phyloP scores from a whole-genome alignment of 1,140 invertebrate genomes.

The Arctopsyche grandis region DNA sequence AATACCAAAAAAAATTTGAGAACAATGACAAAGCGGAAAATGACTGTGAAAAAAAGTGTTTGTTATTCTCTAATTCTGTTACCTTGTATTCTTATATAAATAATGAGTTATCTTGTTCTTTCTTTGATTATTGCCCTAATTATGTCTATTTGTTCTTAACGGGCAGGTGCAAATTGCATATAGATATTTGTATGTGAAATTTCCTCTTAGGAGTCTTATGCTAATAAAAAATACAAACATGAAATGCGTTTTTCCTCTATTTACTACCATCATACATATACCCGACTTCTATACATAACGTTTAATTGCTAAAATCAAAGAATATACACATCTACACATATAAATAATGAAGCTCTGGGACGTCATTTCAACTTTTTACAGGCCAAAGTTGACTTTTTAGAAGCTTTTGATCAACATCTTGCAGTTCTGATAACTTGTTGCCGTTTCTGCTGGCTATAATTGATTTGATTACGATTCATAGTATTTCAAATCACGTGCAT shows the following conservation, averaged over 20 bases:
- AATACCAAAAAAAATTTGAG: constrained; percentile 24
- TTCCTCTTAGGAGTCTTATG: constrained; percentile 38
- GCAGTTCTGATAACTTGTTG: too few relatives aligned
- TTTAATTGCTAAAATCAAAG: too few relatives aligned
- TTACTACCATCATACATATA: background rate
- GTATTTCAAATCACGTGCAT: too few relatives aligned
- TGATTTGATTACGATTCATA: too few relatives aligned
- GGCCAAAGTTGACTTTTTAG: too few relatives aligned
- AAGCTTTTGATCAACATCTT: too few relatives aligned
- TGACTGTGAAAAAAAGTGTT: constrained; percentile 34
- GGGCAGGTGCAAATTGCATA: constrained; percentile 38
- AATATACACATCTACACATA: too few relatives aligned
- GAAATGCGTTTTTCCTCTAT: background rate
- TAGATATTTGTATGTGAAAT: constrained; percentile 44
- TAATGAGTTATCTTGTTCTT: constrained; percentile 6
- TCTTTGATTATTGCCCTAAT: constrained; percentile 20
- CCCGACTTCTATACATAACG: too few relatives aligned
- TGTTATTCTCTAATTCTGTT: constrained; percentile 34
- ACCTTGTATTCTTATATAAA: background rate
- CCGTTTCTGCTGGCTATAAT: too few relatives aligned
- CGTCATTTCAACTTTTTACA: too few relatives aligned
- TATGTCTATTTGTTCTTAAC: constrained; percentile 39
- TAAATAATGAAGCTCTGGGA: too few relatives aligned
- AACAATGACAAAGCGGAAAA: background rate
- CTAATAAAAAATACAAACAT: constrained; percentile 45